These are phyloP conservation scores for Callocephalon fimbriatum DNA, from an alignment of 2,113 vertebrate species.

Conservation along the genomic window DNA sequence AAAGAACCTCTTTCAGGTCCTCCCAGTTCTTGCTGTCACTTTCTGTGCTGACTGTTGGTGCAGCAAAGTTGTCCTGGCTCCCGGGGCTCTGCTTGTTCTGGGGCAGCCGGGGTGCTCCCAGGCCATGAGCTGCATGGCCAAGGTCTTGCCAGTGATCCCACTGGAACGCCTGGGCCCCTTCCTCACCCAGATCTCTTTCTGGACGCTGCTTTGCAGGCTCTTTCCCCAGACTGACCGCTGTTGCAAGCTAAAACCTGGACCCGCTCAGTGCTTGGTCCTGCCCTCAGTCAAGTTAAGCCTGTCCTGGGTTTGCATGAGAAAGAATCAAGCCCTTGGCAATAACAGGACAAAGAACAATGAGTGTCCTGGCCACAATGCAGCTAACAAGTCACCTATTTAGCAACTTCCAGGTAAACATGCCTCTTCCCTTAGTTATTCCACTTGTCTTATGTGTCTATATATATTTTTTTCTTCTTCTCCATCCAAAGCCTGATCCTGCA, in stretches of 20 bases:
- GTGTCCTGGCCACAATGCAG: not conserved
- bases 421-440: not conserved
- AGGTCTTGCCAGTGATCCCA: not conserved
- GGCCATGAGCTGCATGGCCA: not conserved
- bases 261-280: not conserved
- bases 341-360: not conserved
- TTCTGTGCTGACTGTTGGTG: not conserved
- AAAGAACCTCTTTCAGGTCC: slow-evolving; percentile 53
- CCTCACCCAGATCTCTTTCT: not conserved
- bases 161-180: not conserved
- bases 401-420: not conserved
- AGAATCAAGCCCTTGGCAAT: not conserved
- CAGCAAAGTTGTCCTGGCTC: not conserved
- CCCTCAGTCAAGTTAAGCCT: not conserved
- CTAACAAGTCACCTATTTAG: not conserved
- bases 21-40: not conserved
- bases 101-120: not conserved
- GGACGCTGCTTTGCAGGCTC: not conserved
- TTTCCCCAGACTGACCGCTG: not conserved
- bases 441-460: not conserved
- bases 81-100: not conserved
- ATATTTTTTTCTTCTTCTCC: not conserved
- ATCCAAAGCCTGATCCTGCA: not conserved
- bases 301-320: not conserved
- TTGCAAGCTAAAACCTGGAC: not conserved